Evolutionary conservation across 1,140 invertebrate genomes (phyloP), one percentile per base, ranked within the genome.

Genomic region (Orius insidiosus): DNA sequence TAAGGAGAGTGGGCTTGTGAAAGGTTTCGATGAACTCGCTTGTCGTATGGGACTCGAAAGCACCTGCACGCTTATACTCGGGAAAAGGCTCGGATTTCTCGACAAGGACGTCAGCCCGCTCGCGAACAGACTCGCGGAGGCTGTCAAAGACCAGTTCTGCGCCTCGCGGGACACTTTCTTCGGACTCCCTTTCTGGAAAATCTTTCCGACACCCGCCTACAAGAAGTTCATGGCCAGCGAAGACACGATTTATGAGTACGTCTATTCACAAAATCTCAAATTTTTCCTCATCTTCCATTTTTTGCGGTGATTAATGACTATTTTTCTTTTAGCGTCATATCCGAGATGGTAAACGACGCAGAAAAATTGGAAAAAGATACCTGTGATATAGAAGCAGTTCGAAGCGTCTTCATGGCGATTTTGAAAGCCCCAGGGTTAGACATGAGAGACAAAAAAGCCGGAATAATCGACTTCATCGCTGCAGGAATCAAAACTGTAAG

Each of bases 401-500:
- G 60, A 43, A 75, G 78, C 53, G 76, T 86, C 30, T 82, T 85
- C 55, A 69, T 77, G 40, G 80, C 77, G 31, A 79, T 86, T 46
- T 62, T 86, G 8, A 67, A 73, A 10, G 74, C 79, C 32, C 72
- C 73, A 37, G 70, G 70, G 49, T 60, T 85, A 38, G 81, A 86
- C 56, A 71, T 76, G 49, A 65, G 76, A 19, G 84, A 88, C 58
- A 86, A 86, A 59, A 84, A 80, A 57, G 80, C 80, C 1, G 80
- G 78, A 2, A 78, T 86, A 52, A 80, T 87, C 34, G 85, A 89
- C 61, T 86, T 86, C 55, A 81, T 87, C 53, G 80, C 82, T 1
- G 81, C 82, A 16, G 84, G 83, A 38, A 86, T 87, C 59, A 80
- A 85, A 61, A 86, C 84, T 53, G 80, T 83, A 59, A 67, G 60